These are phyloP conservation scores for Geopemphigus sp. DNA, from an alignment of 1,140 invertebrate species.

Conservation along the genomic window DNA sequence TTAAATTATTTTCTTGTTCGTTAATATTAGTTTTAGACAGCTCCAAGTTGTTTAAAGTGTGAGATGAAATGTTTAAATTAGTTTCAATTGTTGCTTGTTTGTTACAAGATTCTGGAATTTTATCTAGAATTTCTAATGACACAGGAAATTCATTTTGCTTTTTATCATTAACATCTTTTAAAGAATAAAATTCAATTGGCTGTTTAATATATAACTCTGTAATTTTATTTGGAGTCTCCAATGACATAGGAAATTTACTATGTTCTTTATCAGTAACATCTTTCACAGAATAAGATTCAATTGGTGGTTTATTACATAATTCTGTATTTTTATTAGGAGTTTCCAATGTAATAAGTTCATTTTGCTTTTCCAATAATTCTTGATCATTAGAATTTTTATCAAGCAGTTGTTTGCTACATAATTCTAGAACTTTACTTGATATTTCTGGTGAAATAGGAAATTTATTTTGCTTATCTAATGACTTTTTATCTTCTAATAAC, in stretches of 20 bases:
- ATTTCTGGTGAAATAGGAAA: conserved; percentile 1
- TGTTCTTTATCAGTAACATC: not conserved
- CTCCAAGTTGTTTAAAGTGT: not conserved
- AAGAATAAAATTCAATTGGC: not conserved
- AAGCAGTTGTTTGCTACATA: not conserved
- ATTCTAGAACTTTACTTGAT: not conserved
- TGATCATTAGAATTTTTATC: not conserved
- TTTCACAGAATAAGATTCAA: too few species aligned
- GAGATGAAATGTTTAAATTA: not conserved
- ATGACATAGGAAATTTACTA: not conserved
- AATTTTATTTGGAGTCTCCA: not conserved
- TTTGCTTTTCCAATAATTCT: not conserved
- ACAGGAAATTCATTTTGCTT: not conserved
- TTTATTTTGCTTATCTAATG: not conserved
- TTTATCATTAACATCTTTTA: not conserved
- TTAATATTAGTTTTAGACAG: not conserved
- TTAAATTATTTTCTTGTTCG: conserved; percentile 8
- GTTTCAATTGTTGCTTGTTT: not conserved
- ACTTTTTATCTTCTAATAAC: not conserved
- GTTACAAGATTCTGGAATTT: not conserved
- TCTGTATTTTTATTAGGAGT: not conserved
- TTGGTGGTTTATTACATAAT: not conserved
- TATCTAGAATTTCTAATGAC: conserved; percentile 2
- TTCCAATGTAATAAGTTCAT: not conserved
- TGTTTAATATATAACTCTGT: not conserved